These are phyloP conservation scores for Dinocampus coccinellae DNA, from an alignment of 2,888 invertebrate genomes.

Conservation along the genomic window DNA sequence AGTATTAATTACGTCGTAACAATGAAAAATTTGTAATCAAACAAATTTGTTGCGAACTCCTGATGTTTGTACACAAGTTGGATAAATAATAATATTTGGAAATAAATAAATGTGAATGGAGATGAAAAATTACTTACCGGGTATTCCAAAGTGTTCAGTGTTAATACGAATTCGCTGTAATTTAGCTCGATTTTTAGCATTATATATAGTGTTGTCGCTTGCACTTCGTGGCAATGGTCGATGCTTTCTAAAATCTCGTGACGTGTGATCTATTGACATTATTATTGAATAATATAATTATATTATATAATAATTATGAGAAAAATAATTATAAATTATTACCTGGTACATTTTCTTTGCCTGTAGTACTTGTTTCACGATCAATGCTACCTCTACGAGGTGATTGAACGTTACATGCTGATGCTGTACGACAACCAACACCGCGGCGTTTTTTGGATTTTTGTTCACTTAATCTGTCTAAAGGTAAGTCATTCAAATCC, in stretches of 20 bases:
- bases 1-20: constrained; percentile 21
- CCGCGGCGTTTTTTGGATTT: constrained; percentile 79
- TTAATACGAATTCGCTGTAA: constrained; percentile 57
- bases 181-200: constrained; percentile 60
- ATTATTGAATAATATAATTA: constrained; percentile 2
- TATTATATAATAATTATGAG: neutral
- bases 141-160: constrained; percentile 58
- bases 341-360: constrained; percentile 64
- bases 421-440: constrained; percentile 64
- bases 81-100: neutral
- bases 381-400: constrained; percentile 63
- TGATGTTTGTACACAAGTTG: neutral
- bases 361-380: constrained; percentile 57
- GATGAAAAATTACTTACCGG: constrained; percentile 54
- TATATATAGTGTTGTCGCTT: constrained; percentile 68
- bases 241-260: constrained; percentile 61
- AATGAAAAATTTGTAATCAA: neutral
- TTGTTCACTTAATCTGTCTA: constrained; percentile 84
- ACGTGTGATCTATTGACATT: constrained; percentile 58
- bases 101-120: constrained; percentile 13
- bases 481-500: constrained; percentile 88
- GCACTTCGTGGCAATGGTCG: constrained; percentile 66
- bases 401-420: constrained; percentile 66
- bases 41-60: neutral
- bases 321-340: constrained; percentile 15